phyloP scores from a whole-genome alignment of 2,888 invertebrate species.

The Ennomos erosarius region DNA sequence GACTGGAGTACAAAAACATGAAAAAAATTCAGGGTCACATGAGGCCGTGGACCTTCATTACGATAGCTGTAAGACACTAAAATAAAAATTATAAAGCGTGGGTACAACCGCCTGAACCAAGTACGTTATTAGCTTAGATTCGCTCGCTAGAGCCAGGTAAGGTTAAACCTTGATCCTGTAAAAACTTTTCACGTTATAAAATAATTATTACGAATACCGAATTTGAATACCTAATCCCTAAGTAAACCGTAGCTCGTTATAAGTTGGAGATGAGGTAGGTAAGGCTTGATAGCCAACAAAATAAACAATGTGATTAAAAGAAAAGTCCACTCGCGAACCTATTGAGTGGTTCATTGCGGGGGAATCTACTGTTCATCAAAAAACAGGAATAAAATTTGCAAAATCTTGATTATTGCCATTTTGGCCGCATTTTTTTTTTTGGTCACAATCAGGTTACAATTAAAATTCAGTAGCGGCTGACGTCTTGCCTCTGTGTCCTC shows the following conservation, averaged over 20 bases:
- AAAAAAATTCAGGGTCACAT: no score
- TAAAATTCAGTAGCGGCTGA: no score
- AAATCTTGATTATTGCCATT: no score
- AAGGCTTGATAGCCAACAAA: constrained; percentile 20
- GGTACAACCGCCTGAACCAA: constrained; percentile 1
- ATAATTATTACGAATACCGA: constrained; percentile 38
- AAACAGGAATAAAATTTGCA: no score
- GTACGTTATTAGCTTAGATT: constrained; percentile 12
- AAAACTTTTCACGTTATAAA: constrained; percentile 32
- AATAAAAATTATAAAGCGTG: not conserved
- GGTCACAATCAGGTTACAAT: no score
- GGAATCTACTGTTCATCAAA: no score
- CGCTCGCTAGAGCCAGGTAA: no score
- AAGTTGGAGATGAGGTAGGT: constrained; percentile 49
- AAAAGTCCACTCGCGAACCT: not conserved
- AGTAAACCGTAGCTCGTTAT: constrained; percentile 54
- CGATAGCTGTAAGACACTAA: not conserved
- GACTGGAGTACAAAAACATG: no score
- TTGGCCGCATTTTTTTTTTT: no score
- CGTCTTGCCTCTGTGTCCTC: no score
- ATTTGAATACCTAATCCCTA: constrained; percentile 58
- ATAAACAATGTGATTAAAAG: not conserved
- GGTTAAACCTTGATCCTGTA: constrained; percentile 6
- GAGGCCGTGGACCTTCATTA: no score
- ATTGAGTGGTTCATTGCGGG: no score